Evolutionary conservation across 2,797 vertebrate species (phyloP).

Genomic region (Cyclura pinguis): DNA sequence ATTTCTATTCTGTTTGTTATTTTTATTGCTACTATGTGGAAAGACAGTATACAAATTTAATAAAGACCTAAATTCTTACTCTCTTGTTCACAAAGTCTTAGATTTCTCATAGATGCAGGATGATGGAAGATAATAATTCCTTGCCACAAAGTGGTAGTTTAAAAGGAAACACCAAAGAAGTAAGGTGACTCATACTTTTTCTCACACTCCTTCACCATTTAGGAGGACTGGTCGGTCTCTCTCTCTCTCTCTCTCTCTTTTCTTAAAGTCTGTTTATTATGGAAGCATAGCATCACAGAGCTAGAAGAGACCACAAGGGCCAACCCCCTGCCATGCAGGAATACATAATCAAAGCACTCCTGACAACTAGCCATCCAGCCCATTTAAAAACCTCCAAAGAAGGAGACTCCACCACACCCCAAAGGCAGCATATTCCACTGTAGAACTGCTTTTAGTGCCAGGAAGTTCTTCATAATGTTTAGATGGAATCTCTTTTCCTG

Average conservation of each 20-base stretch:
- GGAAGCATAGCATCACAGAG: too few relatives aligned
- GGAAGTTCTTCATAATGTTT: too few relatives aligned
- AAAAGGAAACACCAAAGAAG: not conserved
- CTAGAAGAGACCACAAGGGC: too few relatives aligned
- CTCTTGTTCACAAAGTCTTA: not conserved
- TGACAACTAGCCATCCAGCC: too few relatives aligned
- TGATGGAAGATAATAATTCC: not conserved
- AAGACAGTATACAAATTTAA: not conserved
- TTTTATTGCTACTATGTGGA: not conserved
- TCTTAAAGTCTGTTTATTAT: not conserved
- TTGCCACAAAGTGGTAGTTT: not conserved
- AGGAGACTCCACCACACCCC: too few relatives aligned
- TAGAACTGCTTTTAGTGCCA: too few relatives aligned
- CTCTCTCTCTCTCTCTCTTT: not conserved
- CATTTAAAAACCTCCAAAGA: too few relatives aligned
- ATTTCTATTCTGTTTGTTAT: not conserved
- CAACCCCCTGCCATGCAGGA: too few relatives aligned
- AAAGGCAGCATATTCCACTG: too few relatives aligned
- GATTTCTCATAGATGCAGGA: not conserved
- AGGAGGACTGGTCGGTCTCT: not conserved
- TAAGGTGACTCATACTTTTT: not conserved
- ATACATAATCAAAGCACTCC: too few relatives aligned
- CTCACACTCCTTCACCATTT: not conserved
- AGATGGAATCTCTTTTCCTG: too few relatives aligned
- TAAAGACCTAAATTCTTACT: not conserved